Conservation (phyloP, 2,888 invertebrate genomes). For the Gymnocheta viridis region DNA sequence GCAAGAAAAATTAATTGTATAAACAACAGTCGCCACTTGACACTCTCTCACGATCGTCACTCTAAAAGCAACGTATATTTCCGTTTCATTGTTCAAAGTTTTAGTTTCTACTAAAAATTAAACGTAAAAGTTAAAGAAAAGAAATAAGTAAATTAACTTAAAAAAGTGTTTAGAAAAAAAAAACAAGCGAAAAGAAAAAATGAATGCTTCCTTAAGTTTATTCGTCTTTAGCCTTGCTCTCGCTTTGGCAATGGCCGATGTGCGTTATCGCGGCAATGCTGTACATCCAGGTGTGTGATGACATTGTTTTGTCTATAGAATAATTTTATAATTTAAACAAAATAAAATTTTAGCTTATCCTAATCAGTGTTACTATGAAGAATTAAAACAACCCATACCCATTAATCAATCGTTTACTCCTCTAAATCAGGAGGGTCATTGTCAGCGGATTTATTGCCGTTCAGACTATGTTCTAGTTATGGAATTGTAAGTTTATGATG, state of each 20-base stretch:
- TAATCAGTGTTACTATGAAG: constrained; percentile 78
- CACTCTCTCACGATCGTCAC: constrained; percentile 44
- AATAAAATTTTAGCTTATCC: constrained; percentile 74
- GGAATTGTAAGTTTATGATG: constrained; percentile 73
- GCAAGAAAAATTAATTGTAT: constrained; percentile 79
- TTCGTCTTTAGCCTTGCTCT: constrained; percentile 64
- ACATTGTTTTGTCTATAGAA: neutral
- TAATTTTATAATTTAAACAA: neutral
- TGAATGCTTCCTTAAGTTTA: constrained; percentile 43
- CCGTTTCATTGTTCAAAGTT: constrained; percentile 13
- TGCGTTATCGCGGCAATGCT: constrained; percentile 78
- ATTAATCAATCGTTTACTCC: constrained; percentile 77
- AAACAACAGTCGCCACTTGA: constrained; percentile 77
- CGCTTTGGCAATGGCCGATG: constrained; percentile 71
- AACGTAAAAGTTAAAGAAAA: neutral
- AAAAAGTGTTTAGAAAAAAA: neutral
- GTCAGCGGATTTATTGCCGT: constrained; percentile 76
- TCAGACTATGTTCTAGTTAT: constrained; percentile 77
- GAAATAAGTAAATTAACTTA: neutral
- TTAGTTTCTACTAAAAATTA: neutral
- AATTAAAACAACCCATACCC: constrained; percentile 77
- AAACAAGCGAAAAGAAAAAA: constrained; percentile 17
- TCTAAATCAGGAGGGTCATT: constrained; percentile 77
- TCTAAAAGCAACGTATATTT: constrained; percentile 25
- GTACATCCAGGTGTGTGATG: constrained; percentile 75